A percentile compares a stretch with the other conserved stretches of the same genome.
phyloP scores from a whole-genome alignment of 1,140 invertebrate species.

The Helicoverpa armigera region DNA sequence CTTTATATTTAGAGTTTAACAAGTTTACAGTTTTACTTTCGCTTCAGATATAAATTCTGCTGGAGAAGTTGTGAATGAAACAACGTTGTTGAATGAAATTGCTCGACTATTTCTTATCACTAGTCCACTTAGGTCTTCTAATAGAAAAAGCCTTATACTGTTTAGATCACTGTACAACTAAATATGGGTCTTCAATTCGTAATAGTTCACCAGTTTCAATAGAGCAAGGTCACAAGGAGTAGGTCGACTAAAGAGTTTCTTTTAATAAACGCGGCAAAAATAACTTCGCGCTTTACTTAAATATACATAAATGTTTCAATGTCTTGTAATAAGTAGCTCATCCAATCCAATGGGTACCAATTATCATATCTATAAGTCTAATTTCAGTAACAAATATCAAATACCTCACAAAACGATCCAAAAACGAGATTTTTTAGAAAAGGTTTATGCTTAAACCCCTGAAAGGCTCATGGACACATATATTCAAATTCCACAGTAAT shows the following conservation, averaged over 20 bases:
- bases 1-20: slow-evolving; percentile 41
- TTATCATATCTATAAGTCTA: not conserved
- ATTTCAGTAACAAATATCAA: too few relatives aligned
- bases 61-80: not conserved
- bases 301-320: not conserved
- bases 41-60: slow-evolving; percentile 16
- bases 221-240: slow-evolving; percentile 7
- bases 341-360: too few relatives aligned
- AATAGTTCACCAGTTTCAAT: slow-evolving; percentile 1
- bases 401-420: too few relatives aligned
- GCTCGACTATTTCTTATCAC: not conserved
- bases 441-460: too few relatives aligned
- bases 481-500: too few relatives aligned
- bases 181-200: too few relatives aligned
- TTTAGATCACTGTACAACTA: too few relatives aligned
- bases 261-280: slow-evolving; percentile 12
- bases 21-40: slow-evolving; percentile 1
- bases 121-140: too few relatives aligned
- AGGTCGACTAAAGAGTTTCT: not conserved
- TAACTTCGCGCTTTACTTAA: slow-evolving; percentile 19
- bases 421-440: too few relatives aligned
- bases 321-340: too few relatives aligned
- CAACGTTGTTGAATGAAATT: not conserved
- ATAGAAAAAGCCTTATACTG: too few relatives aligned
- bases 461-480: too few relatives aligned